Evolutionary conservation across 1,140 invertebrate genomes (phyloP).

Genomic region (Parasteatoda tepidariorum): DNA sequence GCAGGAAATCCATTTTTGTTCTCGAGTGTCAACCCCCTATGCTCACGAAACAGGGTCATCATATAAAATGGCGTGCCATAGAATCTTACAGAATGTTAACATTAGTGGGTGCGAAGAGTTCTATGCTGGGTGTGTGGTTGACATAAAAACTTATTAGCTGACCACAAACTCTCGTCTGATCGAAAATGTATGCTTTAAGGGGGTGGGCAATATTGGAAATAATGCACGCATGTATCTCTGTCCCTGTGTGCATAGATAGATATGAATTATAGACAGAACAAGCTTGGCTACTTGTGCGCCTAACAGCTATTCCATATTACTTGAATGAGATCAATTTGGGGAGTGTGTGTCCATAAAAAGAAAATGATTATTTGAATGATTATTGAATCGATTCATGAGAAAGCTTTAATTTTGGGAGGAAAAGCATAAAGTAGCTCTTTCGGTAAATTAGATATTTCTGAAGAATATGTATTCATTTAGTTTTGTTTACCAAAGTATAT

Average conservation of each 20-base stretch:
- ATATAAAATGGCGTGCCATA: background rate
- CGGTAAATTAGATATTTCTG: no score
- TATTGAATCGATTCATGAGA: background rate
- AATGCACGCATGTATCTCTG: background rate
- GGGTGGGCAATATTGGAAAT: background rate
- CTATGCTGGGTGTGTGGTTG: background rate
- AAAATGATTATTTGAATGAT: background rate
- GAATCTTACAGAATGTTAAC: background rate
- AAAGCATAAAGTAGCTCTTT: no score
- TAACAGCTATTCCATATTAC: background rate
- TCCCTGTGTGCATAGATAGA: background rate
- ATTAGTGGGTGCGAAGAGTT: background rate
- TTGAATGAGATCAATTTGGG: background rate
- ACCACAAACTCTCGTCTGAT: background rate
- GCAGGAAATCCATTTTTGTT: background rate
- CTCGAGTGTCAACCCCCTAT: background rate
- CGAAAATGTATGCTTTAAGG: background rate
- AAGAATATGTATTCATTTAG: no score
- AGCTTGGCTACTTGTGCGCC: background rate
- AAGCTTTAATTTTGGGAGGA: no score
- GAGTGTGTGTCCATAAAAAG: background rate
- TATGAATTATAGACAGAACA: background rate
- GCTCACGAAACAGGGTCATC: background rate
- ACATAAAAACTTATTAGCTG: background rate
- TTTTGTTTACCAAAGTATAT: no score